Base-by-base conservation (phyloP, 2,888 invertebrate genomes). In the Spodoptera picta region DNA sequence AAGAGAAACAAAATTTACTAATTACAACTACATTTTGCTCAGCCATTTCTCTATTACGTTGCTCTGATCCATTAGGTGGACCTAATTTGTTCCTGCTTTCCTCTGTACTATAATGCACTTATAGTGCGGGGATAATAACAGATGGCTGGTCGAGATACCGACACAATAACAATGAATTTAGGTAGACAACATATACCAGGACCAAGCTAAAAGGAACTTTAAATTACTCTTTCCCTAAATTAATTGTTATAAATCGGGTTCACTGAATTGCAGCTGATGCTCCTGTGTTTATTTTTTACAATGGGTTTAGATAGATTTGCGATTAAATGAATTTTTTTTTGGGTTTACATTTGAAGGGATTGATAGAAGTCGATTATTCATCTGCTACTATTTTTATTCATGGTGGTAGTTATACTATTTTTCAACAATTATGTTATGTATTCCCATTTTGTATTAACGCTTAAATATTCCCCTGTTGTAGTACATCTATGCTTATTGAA, bases 141-240 rank as follows among this genome's bases (percentile, higher is more conserved):
- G 64, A 71, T 75, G 75, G 55, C 45, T 63, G 64, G 23, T 52
- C 64, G 55, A 61, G 65, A 72, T 75, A 72, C 59, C 44, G 43
- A 55, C 55, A 72, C 59, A 66, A 59, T 73, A 75, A 65, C 77
- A 69, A 79, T 61, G 65, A 68, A 71, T 70, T 79, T 79, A 70
- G 63, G 48, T 73, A 77, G 53, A 64, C 73, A 77, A 70, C 61
- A 70, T 60, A 71, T 79, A 66, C 48, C 66, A 27, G 55, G 19
- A 77, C 63, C 74, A 47, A 59, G 60, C 64, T 79, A 60, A 77
- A 79, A 76, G 67, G 65, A 59, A 63, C 61, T 70, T 77, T 73
- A 77, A 76, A 77, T 64, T 68, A 77, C 77, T 71, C 59, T 55
- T 65, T 58, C 67, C 65, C 70, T 56, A 59, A 75, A 77, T 77